phyloP scores from a whole-genome alignment of 2,113 vertebrate genomes.

The Cephalopholis sonnerati region DNA sequence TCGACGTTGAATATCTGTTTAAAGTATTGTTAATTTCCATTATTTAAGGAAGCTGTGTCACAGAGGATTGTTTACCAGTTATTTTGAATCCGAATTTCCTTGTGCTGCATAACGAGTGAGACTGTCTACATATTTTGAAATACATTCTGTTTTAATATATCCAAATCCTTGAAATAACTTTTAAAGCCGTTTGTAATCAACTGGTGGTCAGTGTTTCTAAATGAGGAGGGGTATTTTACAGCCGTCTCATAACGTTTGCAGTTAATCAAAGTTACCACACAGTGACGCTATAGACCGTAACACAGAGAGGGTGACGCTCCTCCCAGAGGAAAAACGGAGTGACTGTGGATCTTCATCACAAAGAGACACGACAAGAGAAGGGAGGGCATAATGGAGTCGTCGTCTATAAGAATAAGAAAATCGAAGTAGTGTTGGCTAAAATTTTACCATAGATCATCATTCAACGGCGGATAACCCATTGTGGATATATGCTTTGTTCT shows the following conservation, averaged over 20 bases:
- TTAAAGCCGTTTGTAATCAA: too few species aligned
- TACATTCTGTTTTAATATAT: not conserved
- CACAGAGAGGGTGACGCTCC: constrained; percentile 50
- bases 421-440: not conserved
- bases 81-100: not conserved
- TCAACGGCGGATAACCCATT: not conserved
- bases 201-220: not conserved
- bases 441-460: not conserved
- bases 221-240: not conserved
- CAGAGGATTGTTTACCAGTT: not conserved
- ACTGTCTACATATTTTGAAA: not conserved
- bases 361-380: constrained; percentile 37
- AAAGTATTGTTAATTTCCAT: not conserved
- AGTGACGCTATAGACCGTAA: constrained; percentile 69
- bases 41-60: not conserved
- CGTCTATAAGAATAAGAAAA: not conserved
- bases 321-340: constrained; percentile 46
- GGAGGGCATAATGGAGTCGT: constrained; percentile 5
- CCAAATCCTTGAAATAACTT: not conserved
- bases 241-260: constrained; percentile 12
- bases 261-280: constrained; percentile 50
- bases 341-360: constrained; percentile 65
- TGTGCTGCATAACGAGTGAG: not conserved
- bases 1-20: not conserved
- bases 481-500: constrained; percentile 5